These are phyloP conservation scores for Nysson spinosus DNA, from an alignment of 2,888 invertebrate species.

Conservation along the genomic window DNA sequence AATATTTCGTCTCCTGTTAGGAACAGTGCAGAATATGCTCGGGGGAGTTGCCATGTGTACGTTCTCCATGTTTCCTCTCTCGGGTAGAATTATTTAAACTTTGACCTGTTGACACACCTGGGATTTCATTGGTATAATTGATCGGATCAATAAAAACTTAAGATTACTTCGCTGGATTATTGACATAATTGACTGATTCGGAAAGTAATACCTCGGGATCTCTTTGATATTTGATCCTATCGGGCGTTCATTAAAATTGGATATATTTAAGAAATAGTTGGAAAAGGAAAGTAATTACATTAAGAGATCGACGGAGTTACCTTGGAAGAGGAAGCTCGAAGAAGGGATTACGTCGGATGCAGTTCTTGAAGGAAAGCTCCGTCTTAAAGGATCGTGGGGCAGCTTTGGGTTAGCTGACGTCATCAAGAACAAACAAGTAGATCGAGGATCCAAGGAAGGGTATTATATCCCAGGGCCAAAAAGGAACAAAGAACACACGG, in stretches of 20 bases:
- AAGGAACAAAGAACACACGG: conserved; percentile 17
- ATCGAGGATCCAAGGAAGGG: conserved; percentile 34
- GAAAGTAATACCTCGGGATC: not conserved
- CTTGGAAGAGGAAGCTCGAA: conserved; percentile 3
- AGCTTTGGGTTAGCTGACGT: conserved; percentile 49
- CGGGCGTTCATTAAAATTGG: conserved; percentile 21
- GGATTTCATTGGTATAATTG: too few species aligned
- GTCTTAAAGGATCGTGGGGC: conserved; percentile 34
- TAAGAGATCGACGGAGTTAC: conserved; percentile 19
- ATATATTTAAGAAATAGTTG: not conserved
- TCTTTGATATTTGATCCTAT: not conserved
- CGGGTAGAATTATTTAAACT: too few species aligned
- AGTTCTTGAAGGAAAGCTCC: conserved; percentile 8
- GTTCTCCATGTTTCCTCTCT: too few species aligned
- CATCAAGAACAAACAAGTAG: conserved; percentile 52
- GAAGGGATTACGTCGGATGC: conserved; percentile 4
- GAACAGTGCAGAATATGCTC: too few species aligned
- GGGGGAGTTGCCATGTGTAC: too few species aligned
- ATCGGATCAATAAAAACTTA: too few species aligned
- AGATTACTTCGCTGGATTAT: too few species aligned
- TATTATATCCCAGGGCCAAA: conserved; percentile 43
- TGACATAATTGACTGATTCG: too few species aligned
- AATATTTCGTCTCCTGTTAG: too few species aligned
- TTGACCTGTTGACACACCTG: too few species aligned
- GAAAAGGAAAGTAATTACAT: conserved; percentile 29